Evolutionary conservation across 1,140 invertebrate species (phyloP).

Genomic region (Sycophaga agraensis): DNA sequence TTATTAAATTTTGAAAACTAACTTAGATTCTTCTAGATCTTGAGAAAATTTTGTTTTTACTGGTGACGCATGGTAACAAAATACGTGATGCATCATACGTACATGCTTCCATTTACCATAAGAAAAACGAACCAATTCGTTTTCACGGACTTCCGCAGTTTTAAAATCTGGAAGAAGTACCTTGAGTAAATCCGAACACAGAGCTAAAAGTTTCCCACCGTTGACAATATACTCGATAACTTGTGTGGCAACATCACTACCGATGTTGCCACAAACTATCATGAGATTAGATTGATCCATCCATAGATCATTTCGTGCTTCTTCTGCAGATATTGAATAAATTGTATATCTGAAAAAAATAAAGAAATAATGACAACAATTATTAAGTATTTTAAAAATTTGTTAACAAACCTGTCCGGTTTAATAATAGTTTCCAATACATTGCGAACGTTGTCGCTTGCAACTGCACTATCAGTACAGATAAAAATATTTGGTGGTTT

Average conservation of each 20-base stretch:
- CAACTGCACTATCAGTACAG: slow-evolving; percentile 74
- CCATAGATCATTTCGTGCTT: slow-evolving; percentile 68
- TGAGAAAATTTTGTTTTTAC: slow-evolving; percentile 76
- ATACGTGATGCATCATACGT: slow-evolving; percentile 82
- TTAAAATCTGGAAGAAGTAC: slow-evolving; percentile 76
- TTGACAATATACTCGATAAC: slow-evolving; percentile 73
- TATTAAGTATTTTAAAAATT: background rate
- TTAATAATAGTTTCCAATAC: slow-evolving; percentile 70
- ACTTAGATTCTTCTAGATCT: slow-evolving; percentile 62
- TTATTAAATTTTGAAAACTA: slow-evolving; percentile 38
- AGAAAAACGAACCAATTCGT: slow-evolving; percentile 78
- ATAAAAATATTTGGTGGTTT: slow-evolving; percentile 84
- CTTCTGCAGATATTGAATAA: slow-evolving; percentile 68
- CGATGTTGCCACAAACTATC: slow-evolving; percentile 75
- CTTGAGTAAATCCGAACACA: slow-evolving; percentile 81
- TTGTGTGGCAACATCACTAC: slow-evolving; percentile 64
- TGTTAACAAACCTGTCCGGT: slow-evolving; percentile 59
- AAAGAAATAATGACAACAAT: background rate
- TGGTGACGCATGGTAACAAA: slow-evolving; percentile 83
- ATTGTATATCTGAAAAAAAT: slow-evolving; percentile 68
- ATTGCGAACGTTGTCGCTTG: slow-evolving; percentile 70
- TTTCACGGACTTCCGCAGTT: slow-evolving; percentile 79
- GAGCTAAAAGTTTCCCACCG: slow-evolving; percentile 75
- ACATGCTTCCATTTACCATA: slow-evolving; percentile 82
- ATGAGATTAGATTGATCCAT: slow-evolving; percentile 71